Percentiles rank a stretch among this genome's conserved stretches.
These are phyloP conservation scores for Megastigmus dorsalis DNA, from an alignment of 2,888 invertebrate species.

Conservation along the genomic window DNA sequence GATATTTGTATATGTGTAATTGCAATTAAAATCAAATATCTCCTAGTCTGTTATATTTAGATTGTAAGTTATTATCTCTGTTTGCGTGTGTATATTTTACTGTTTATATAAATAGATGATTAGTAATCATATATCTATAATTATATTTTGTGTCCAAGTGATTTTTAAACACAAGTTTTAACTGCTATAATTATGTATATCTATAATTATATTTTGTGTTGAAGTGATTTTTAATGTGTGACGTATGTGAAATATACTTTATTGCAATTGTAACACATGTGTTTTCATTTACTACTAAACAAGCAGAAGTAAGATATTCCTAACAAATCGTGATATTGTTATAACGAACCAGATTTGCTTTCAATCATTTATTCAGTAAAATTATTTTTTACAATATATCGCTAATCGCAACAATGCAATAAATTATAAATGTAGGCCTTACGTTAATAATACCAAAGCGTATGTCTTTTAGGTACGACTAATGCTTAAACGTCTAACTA, in stretches of 20 bases:
- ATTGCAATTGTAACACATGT: neutral
- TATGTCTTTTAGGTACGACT: conserved; percentile 1
- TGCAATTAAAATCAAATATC: conserved; percentile 26
- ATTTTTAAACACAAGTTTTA: neutral
- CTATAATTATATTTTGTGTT: too few relatives aligned
- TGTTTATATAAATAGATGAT: too few relatives aligned
- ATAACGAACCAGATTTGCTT: too few relatives aligned
- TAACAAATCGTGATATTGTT: too few relatives aligned
- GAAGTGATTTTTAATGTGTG: too few relatives aligned
- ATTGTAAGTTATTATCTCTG: conserved; percentile 2
- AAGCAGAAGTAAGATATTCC: too few relatives aligned
- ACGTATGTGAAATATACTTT: too few relatives aligned
- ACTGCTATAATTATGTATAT: neutral
- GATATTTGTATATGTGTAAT: too few relatives aligned
- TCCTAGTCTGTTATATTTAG: conserved; percentile 39
- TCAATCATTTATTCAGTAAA: conserved; percentile 42
- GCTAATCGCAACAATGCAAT: conserved; percentile 17
- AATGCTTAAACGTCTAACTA: neutral
- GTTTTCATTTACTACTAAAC: too few relatives aligned
- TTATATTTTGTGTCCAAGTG: too few relatives aligned
- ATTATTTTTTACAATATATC: conserved; percentile 25
- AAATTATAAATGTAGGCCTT: conserved; percentile 21
- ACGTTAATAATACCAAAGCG: conserved; percentile 25
- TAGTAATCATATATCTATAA: too few relatives aligned
- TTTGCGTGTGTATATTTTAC: conserved; percentile 9